These are phyloP conservation scores for Chironomus riparius DNA, from an alignment of 2,888 invertebrate genomes.

Conservation along the genomic window DNA sequence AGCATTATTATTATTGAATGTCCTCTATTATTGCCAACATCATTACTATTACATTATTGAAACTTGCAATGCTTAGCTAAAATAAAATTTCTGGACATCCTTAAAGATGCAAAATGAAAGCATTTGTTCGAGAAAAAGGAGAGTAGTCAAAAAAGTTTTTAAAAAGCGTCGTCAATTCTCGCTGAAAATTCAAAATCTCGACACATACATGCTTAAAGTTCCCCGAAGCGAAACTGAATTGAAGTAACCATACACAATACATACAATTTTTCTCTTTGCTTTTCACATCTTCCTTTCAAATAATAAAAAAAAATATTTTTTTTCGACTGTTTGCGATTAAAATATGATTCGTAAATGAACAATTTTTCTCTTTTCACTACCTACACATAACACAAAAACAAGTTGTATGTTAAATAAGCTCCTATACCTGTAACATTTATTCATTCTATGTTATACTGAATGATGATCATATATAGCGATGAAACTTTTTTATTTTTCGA, in stretches of 20 bases:
- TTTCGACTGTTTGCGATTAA: background rate
- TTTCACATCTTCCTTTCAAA: background rate
- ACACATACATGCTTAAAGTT: background rate
- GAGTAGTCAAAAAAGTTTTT: background rate
- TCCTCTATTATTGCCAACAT: no score
- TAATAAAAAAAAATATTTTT: background rate
- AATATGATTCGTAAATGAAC: background rate
- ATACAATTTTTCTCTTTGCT: background rate
- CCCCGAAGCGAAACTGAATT: slow-evolving; percentile 1
- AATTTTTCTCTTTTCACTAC: background rate
- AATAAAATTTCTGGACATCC: no score
- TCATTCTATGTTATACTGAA: no score
- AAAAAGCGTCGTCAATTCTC: background rate
- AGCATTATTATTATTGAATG: no score
- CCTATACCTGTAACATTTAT: no score
- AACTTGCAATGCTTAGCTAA: no score
- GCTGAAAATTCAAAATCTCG: background rate
- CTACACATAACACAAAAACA: background rate
- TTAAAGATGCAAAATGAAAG: no score
- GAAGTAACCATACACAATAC: background rate
- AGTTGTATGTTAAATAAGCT: background rate
- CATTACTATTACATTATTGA: no score
- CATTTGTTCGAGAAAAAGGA: no score
- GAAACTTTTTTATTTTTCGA: no score
- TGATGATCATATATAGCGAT: no score